Evolutionary conservation across 2,113 vertebrate genomes (phyloP).

Genomic region (Geococcyx californianus): DNA sequence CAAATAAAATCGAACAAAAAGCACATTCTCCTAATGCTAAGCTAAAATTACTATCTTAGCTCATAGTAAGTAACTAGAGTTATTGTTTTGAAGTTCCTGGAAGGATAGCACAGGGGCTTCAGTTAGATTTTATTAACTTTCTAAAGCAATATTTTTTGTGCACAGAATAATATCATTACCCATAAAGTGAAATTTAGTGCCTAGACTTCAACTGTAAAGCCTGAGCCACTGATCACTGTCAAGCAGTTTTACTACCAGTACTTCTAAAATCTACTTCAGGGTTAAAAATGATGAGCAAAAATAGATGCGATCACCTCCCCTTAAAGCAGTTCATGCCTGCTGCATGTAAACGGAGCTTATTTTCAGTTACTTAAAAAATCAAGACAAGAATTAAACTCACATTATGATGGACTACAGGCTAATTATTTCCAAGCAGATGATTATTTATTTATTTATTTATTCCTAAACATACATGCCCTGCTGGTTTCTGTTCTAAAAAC

Average conservation of each 20-base stretch:
- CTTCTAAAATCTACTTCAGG: background rate
- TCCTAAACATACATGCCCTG: background rate
- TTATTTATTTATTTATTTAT: background rate
- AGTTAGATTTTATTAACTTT: background rate
- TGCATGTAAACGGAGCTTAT: background rate
- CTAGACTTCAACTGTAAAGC: background rate
- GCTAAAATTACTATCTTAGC: background rate
- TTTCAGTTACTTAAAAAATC: background rate
- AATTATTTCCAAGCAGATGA: background rate
- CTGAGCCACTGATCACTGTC: background rate
- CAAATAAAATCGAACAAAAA: background rate
- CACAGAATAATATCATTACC: background rate
- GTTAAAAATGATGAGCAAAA: background rate
- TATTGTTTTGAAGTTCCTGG: background rate
- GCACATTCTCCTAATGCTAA: background rate
- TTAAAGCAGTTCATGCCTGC: background rate
- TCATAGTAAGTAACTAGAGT: background rate
- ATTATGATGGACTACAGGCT: background rate
- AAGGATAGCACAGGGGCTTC: background rate
- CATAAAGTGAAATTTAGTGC: background rate
- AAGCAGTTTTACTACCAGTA: background rate
- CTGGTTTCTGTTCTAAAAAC: background rate
- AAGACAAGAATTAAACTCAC: background rate
- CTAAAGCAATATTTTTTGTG: background rate
- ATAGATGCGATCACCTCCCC: background rate